Base-by-base conservation (phyloP, 2,113 vertebrate genomes). In the Corynorhinus townsendii region DNA sequence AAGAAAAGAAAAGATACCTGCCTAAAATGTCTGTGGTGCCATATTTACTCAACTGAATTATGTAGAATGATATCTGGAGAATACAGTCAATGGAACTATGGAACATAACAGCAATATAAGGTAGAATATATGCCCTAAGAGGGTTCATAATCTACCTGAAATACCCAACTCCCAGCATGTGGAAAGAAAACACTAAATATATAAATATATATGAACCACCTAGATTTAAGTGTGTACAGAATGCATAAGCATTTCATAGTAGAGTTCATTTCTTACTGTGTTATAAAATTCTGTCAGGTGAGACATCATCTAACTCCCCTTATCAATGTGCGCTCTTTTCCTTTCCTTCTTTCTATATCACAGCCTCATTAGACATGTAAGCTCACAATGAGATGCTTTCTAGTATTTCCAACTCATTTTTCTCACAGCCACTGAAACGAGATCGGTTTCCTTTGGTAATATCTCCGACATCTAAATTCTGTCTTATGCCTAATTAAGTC, bases 361-460 rank as follows among this genome's bases (percentile, higher is more conserved):
- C 1, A 5, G 56, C 73, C 89, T 97, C 69, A 92, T 89, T 72
- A 95, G 56, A 88, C 6, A 26, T 80, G 0, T 71, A 87, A 96
- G 45, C n/a, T 83, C 80, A 77, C 30, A 15, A 95, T 59, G 80
- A 90, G 35, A 80, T 68, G n/a, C 40, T 94, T 91, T 77, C 52
- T 94, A 62, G n/a, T 62, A 71, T 82, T 93, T 85, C 43, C 52
- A 90, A 93, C 73, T 66, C 73, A 89, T 95, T 90, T 97, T 96
- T 76, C 56, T 93, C 56, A 90, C 20, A 81, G 11, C 1, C 54
- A 26, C 59, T 68, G 38, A 92, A 93, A 93, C 79, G 19, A 87
- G 4, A 71, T 81, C 22, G 64, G 20, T 86, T 87, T 83, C 35
- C 73, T 68, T 90, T 30, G 69, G 79, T 88, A 93, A 84, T 76